phyloP scores from a whole-genome alignment of 2,113 vertebrate genomes.

The Cephalopholis sonnerati region DNA sequence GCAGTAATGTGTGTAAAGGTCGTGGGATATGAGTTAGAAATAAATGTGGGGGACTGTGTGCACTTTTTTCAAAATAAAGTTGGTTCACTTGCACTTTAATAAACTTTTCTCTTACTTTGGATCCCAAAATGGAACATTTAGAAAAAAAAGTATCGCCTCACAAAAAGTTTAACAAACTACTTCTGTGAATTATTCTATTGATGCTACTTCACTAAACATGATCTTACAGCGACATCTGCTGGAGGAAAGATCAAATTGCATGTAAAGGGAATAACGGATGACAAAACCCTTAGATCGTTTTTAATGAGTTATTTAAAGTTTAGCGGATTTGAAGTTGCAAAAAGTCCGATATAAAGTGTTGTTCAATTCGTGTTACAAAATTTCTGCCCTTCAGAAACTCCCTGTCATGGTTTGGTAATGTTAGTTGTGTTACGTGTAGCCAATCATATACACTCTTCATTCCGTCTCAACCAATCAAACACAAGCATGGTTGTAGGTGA shows the following conservation, averaged over 20 bases:
- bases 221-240: constrained; percentile 46
- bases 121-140: background rate
- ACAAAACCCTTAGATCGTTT: background rate
- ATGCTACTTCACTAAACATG: background rate
- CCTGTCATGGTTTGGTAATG: constrained; percentile 33
- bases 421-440: background rate
- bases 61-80: background rate
- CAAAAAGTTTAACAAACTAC: background rate
- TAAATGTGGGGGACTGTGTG: background rate
- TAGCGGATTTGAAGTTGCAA: background rate
- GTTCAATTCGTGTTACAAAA: background rate
- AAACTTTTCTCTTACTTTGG: background rate
- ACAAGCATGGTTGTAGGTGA: background rate
- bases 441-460: constrained; percentile 39
- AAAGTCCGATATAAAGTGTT: accelerated
- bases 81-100: background rate
- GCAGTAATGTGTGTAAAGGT: background rate
- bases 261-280: background rate
- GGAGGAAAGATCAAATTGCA: background rate
- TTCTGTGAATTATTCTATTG: background rate
- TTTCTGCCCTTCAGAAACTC: constrained; percentile 25
- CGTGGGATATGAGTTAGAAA: background rate
- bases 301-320: background rate
- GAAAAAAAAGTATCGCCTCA: too few relatives aligned
- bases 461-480: background rate